phyloP scores from a whole-genome alignment of 2,113 vertebrate species.

The Puffinus mauretanicus region DNA sequence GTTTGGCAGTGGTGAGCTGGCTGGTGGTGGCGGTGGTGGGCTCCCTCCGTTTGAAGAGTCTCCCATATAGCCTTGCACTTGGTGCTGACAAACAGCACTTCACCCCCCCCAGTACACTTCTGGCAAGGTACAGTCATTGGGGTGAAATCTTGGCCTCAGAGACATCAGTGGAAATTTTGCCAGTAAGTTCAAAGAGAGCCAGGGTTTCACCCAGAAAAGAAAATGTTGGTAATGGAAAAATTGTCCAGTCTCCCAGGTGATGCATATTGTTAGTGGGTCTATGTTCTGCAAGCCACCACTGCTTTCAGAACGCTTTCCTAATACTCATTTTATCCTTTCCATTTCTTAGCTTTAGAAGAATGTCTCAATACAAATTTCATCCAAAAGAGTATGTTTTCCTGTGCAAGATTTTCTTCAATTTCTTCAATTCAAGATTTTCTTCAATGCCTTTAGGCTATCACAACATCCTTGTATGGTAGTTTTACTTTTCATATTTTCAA shows the following conservation, averaged over 20 bases:
- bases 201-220: background rate
- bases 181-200: background rate
- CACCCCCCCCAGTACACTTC: background rate
- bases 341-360: background rate
- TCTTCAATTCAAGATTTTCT: background rate
- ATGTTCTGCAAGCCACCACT: background rate
- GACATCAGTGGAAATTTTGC: background rate
- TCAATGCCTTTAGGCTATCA: background rate
- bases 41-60: background rate
- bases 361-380: background rate
- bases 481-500: background rate
- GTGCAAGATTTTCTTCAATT: background rate
- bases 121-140: background rate
- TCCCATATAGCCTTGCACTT: fast-evolving
- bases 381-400: background rate
- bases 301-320: background rate
- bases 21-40: background rate
- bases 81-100: background rate
- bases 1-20: background rate
- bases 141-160: background rate
- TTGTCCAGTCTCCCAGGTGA: background rate
- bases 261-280: background rate
- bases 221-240: background rate
- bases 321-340: background rate
- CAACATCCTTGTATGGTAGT: background rate